Evolutionary conservation across 2,888 invertebrate species (phyloP).

Genomic region (Dexiosoma caninum): DNA sequence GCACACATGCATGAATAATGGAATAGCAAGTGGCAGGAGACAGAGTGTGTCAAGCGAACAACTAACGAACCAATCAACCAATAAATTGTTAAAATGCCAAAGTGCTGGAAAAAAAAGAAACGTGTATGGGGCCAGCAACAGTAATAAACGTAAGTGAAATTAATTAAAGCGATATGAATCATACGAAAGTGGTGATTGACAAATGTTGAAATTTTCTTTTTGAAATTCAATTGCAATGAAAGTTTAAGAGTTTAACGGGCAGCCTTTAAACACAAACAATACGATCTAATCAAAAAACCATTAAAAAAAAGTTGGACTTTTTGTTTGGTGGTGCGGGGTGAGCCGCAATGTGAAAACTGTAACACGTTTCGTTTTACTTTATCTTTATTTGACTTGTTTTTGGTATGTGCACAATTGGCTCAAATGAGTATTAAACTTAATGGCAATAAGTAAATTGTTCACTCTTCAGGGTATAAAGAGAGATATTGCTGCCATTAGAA

Average conservation of each 20-base stretch:
- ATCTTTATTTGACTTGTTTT: neutral
- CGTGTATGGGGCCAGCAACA: neutral
- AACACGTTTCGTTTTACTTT: neutral
- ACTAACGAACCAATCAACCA: constrained; percentile 30
- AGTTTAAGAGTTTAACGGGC: neutral
- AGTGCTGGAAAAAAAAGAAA: neutral
- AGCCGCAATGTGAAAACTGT: neutral
- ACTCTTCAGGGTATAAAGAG: neutral
- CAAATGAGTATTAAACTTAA: constrained; percentile 7
- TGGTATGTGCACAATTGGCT: neutral
- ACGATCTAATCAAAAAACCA: constrained; percentile 17
- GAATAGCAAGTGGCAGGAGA: neutral
- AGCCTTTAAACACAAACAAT: neutral
- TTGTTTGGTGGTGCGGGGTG: too few relatives aligned
- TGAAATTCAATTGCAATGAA: neutral
- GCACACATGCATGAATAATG: neutral
- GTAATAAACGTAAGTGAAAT: neutral
- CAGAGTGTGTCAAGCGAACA: neutral
- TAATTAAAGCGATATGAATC: constrained; percentile 56
- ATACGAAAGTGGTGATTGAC: constrained; percentile 23
- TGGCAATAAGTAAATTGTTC: constrained; percentile 24
- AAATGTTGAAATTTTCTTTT: neutral
- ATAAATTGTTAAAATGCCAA: neutral
- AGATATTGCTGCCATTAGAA: neutral
- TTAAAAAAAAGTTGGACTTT: constrained; percentile 21